Evolutionary conservation across 2,113 vertebrate species (phyloP).

Genomic region (Charadrius vociferus): DNA sequence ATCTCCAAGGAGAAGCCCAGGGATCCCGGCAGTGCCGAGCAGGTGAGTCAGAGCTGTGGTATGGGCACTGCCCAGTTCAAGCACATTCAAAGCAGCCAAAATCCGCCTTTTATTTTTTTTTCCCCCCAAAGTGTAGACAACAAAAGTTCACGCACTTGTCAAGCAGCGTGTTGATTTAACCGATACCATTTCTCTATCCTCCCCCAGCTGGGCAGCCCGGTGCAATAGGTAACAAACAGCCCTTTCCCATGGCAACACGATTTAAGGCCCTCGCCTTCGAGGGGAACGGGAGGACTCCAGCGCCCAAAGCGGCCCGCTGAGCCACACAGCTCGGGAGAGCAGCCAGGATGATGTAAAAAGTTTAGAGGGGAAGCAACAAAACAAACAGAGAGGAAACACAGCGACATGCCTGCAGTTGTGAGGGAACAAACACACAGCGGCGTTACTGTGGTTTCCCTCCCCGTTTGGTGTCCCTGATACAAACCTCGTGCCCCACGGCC

Average conservation of each 20-base stretch:
- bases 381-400: slow-evolving; percentile 67
- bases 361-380: slow-evolving; percentile 71
- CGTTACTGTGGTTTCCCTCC: background rate
- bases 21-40: slow-evolving; percentile 46
- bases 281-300: slow-evolving; percentile 6
- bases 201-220: background rate
- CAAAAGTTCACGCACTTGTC: slow-evolving; percentile 51
- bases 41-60: slow-evolving; percentile 67
- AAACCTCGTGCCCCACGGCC: background rate
- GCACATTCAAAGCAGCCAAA: slow-evolving; percentile 55
- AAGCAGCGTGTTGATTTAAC: slow-evolving; percentile 43
- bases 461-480: background rate
- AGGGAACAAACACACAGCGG: slow-evolving; percentile 2
- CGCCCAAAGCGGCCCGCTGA: background rate
- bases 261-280: background rate
- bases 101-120: background rate
- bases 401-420: background rate
- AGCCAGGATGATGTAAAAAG: slow-evolving; percentile 72
- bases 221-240: slow-evolving; percentile 50
- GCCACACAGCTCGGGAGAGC: slow-evolving; percentile 14
- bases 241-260: slow-evolving; percentile 61
- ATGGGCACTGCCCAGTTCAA: slow-evolving; percentile 69
- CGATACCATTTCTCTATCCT: background rate
- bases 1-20: background rate
- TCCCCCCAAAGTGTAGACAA: background rate